phyloP scores from a whole-genome alignment of 2,797 vertebrate genomes.

The Dendrocincla fuliginosa region DNA sequence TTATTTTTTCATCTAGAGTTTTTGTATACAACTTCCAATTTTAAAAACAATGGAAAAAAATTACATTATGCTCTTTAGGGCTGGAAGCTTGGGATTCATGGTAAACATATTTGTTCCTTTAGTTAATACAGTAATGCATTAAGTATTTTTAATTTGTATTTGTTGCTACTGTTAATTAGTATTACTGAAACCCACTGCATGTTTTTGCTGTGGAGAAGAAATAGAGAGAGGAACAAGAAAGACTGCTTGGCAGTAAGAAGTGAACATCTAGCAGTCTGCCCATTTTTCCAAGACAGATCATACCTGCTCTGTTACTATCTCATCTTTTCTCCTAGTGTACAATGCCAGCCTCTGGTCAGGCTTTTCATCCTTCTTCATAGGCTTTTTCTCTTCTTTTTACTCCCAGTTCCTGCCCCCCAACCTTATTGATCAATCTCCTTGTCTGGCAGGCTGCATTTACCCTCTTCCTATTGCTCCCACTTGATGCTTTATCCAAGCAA shows the following conservation, averaged over 20 bases:
- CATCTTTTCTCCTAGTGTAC: neutral
- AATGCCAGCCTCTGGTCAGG: neutral
- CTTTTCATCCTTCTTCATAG: neutral
- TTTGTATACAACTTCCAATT: neutral
- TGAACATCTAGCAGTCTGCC: neutral
- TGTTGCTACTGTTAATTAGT: neutral
- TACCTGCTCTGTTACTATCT: neutral
- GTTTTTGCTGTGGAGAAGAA: neutral
- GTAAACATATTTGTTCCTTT: neutral
- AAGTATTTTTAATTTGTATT: neutral
- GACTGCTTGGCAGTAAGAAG: neutral
- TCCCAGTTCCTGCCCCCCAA: neutral
- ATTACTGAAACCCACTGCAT: neutral
- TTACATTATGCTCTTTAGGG: neutral
- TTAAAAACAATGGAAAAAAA: neutral
- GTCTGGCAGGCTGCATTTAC: neutral
- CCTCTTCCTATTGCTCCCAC: neutral
- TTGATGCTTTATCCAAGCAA: neutral
- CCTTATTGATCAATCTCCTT: neutral
- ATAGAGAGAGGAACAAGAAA: neutral
- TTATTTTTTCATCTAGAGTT: neutral
- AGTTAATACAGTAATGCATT: neutral
- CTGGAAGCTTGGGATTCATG: neutral
- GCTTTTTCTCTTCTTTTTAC: neutral
- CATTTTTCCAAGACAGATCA: rapidly evolving